Evolutionary conservation across 2,113 vertebrate species (phyloP).

Genomic region (Pluvialis apricaria): DNA sequence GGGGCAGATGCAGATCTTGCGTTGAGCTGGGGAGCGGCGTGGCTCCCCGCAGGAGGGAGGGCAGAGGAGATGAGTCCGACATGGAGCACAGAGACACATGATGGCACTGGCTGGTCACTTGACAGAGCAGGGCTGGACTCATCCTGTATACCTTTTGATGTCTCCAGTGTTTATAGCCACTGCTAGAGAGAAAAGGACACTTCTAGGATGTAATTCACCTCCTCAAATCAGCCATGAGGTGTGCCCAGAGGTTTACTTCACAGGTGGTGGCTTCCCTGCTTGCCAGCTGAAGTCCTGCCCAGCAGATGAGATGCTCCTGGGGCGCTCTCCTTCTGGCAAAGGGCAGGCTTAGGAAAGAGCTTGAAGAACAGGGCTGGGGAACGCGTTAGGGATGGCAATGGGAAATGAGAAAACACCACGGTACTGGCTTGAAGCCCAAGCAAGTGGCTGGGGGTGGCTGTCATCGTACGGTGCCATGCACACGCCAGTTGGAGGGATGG

Average conservation of each 20-base stretch:
- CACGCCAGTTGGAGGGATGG: background rate
- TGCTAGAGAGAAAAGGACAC: background rate
- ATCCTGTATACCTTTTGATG: background rate
- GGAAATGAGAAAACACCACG: background rate
- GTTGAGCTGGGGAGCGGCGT: accelerated
- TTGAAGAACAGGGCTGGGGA: background rate
- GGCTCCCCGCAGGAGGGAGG: background rate
- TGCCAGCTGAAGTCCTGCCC: background rate
- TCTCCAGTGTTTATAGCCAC: background rate
- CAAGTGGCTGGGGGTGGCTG: background rate
- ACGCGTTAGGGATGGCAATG: background rate
- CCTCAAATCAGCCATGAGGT: background rate
- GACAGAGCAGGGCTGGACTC: background rate
- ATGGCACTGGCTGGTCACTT: background rate
- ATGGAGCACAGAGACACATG: accelerated
- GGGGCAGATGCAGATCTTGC: background rate
- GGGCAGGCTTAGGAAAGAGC: background rate
- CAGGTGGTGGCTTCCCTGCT: background rate
- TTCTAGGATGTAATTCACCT: background rate
- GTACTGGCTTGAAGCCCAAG: background rate
- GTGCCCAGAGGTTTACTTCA: background rate
- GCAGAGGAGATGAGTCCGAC: background rate
- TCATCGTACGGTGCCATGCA: background rate
- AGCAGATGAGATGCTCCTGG: background rate
- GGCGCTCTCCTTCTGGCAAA: background rate